A percentile compares a stretch with the other conserved stretches of the same genome.
Evolutionary conservation across 2,113 vertebrate species (phyloP).

Genomic region (Deroptyus accipitrinus): DNA sequence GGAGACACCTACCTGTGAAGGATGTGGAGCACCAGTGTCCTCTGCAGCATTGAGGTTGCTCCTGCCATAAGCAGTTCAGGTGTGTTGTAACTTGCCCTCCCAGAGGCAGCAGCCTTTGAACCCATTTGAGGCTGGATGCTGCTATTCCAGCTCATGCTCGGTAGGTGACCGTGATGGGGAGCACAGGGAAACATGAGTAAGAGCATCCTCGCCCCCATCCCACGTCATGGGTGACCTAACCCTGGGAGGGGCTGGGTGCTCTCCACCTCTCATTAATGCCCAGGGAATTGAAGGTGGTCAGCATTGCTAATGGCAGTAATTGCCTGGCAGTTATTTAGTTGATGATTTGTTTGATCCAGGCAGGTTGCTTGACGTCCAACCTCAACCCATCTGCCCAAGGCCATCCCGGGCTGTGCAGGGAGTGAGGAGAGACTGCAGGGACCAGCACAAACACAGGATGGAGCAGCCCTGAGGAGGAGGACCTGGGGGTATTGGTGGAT

Average conservation of each 20-base stretch:
- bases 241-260: background rate
- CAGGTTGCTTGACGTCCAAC: background rate
- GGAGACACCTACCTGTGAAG: fast-evolving
- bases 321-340: background rate
- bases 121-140: background rate
- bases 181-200: background rate
- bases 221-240: background rate
- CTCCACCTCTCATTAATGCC: background rate
- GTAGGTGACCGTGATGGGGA: background rate
- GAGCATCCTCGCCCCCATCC: background rate
- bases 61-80: fast-evolving
- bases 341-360: background rate
- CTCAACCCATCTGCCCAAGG: background rate
- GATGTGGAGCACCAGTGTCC: fast-evolving
- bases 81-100: background rate
- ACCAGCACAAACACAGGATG: background rate
- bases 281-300: background rate
- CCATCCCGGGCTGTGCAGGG: background rate
- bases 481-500: background rate
- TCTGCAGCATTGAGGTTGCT: fast-evolving
- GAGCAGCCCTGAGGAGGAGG: background rate
- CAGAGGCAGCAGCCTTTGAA: background rate
- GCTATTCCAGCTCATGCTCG: background rate
- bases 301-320: background rate
- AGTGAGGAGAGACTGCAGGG: fast-evolving